Percentiles rank a stretch among this genome's conserved stretches.
Conservation (phyloP, 2,113 vertebrate genomes). For the Daubentonia madagascariensis region DNA sequence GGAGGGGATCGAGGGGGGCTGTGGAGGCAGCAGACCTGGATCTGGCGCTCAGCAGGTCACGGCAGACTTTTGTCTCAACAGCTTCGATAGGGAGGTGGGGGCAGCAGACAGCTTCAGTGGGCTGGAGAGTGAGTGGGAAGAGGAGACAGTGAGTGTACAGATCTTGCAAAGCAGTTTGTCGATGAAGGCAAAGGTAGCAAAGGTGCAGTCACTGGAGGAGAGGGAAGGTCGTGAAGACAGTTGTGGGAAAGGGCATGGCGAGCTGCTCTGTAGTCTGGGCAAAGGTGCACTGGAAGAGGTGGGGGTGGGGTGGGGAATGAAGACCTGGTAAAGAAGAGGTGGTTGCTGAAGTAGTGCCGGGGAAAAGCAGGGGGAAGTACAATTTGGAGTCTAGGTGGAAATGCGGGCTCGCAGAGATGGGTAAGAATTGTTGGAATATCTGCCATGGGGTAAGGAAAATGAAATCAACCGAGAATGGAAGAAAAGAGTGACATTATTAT, state of each 20-base stretch:
- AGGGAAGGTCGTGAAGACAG: neutral
- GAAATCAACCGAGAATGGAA: neutral
- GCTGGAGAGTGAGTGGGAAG: neutral
- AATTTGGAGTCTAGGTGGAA: neutral
- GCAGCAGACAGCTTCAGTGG: neutral
- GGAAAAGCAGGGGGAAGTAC: neutral
- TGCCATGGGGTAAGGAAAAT: neutral
- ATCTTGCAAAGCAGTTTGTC: neutral
- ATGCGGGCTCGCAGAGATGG: neutral
- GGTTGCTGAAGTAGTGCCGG: neutral
- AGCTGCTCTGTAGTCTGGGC: neutral
- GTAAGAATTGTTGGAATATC: neutral
- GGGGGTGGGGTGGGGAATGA: neutral
- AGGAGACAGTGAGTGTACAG: fast-evolving
- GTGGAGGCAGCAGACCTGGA: neutral
- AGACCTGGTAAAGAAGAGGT: neutral
- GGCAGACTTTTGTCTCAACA: neutral
- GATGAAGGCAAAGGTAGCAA: neutral
- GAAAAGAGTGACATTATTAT: neutral
- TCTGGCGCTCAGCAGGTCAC: neutral
- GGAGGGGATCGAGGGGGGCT: neutral
- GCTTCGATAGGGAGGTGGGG: neutral
- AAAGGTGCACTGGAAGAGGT: neutral
- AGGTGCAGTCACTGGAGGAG: neutral
- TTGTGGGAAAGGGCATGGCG: neutral